Base-by-base conservation (phyloP, 1,140 invertebrate species). In the Diachasma alloeum region DNA sequence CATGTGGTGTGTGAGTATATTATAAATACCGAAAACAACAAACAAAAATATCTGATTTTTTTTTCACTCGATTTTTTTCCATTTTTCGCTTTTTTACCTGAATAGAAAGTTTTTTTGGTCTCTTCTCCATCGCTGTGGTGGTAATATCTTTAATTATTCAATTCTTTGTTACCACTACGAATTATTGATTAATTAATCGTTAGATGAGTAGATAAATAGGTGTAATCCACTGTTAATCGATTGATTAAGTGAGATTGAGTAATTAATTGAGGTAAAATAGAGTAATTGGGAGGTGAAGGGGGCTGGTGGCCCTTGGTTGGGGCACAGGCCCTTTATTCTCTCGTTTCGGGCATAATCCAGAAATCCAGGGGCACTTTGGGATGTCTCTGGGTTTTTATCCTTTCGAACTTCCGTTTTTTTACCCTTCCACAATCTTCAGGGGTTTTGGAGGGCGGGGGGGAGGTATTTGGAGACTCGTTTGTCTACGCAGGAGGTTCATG, bases 401-500 rank as follows among this genome's bases (percentile, higher is more conserved):
- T 19, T n/a, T 63, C 24, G 59, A 19, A 63, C 59, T 63, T 63
- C 59, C 59, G 59, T 63, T 63, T 15, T 74, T 67, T 44, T n/a
- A 74, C 44, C 37, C 59, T 63, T 63, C 19, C 59, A 26, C 24
- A 63, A 11, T 63, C 6, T 26, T 63, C 8, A 26, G n/a, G 22
- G 24, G 11, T 10, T 10, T 26, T 31, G 19, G 59, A 6, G 59
- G 24, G 24, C 4, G 4, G 19, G 24, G 19, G 24, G 8, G 59
- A 63, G 24, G 53, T 22, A 19, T 19, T 9, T 19, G 19, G 59
- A 83, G 83, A 84, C 86, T 88, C 77, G 87, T 88, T 89, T 90
- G 87, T 89, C 87, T 93, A 90, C 88, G 91, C 88, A 93, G 91
- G 91, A 91, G 92, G 92, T 92, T 93, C 90, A 92, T 94, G 91